Base-by-base conservation (phyloP, 1,140 invertebrate genomes). In the Proales similis region DNA sequence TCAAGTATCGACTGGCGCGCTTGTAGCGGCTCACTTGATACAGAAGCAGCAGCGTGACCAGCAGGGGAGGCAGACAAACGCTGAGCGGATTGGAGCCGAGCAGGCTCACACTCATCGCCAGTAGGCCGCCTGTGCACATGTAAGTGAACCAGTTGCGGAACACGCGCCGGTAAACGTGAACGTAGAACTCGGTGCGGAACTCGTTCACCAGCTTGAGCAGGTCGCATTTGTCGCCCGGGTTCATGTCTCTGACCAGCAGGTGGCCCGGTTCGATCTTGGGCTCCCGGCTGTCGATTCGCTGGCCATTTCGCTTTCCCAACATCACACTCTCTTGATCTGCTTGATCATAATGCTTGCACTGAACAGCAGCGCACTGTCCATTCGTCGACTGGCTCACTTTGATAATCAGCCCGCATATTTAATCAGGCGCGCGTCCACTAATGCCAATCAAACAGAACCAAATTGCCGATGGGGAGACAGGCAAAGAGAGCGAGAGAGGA, bases 121-220 rank as follows among this genome's bases (percentile, higher is more conserved):
- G 32, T n/a, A 57, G 9, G 11, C 29, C 9, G 6, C 51, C 51
- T 9, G 51, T 57, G 5, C 39, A n/a, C n/a, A 19, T 26, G 19
- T 57, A 57, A 36, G 51, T 57, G 17, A 57, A 57, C 51, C 51
- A 57, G 20, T 27, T 42, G 20, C 51, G 51, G 20, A 57, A 57
- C 5, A 26, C 22, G 9, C 27, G 26, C 20, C 19, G 27, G 24
- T 57, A 57, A 14, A 57, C 51, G 26, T 24, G 29, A 19, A 57
- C 45, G 36, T 43, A 57, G 32, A 42, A 57, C 6, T 57, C 51
- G 6, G 36, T 22, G 2, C 51, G 33, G 45, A 42, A 42, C 27
- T 57, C 51, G 12, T 36, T 42, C 20, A 57, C 17, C 19, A 57
- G 27, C 45, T 39, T 57, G 22, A 57, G 29, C 9, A 57, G 9